phyloP scores from a whole-genome alignment of 2,888 invertebrate genomes.

The Hydraecia micacea region DNA sequence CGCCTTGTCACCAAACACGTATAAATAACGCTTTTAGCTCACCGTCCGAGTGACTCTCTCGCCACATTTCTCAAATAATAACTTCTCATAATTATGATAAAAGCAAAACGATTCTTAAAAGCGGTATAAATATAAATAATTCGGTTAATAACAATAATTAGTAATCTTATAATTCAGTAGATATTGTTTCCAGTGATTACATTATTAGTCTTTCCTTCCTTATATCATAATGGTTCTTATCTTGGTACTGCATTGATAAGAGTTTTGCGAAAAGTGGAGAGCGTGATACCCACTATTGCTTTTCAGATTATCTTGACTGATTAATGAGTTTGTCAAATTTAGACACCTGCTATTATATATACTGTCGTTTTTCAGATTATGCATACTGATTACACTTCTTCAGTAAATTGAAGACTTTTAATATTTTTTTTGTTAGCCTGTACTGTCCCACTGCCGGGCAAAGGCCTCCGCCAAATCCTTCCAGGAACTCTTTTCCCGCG shows the following conservation, averaged over 20 bases:
- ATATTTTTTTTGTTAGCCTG: too few relatives aligned
- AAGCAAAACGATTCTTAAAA: conserved; percentile 44
- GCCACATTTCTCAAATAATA: conserved; percentile 63
- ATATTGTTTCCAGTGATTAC: conserved; percentile 54
- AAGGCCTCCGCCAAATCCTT: not conserved
- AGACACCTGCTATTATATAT: conserved; percentile 29
- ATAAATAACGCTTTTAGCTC: conserved; percentile 82
- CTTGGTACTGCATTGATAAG: conserved; percentile 59
- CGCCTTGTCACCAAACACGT: conserved; percentile 80
- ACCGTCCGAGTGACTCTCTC: conserved; percentile 63
- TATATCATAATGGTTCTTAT: conserved; percentile 51
- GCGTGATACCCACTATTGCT: conserved; percentile 52
- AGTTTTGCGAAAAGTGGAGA: conserved; percentile 58
- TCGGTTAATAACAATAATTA: conserved; percentile 30
- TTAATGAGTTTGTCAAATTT: conserved; percentile 52
- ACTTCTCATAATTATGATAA: conserved; percentile 62
- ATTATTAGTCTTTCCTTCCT: conserved; percentile 51
- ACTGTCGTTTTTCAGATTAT: conserved; percentile 51
- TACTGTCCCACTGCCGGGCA: not conserved
- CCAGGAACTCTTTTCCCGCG: not conserved
- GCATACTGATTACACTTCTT: conserved; percentile 35
- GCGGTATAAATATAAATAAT: conserved; percentile 37
- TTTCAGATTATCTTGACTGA: conserved; percentile 57
- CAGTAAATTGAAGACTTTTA: not conserved
- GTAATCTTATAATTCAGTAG: conserved; percentile 46